These are phyloP conservation scores for Hippocampus comes DNA, from an alignment of 2,113 vertebrate genomes.

Conservation along the genomic window DNA sequence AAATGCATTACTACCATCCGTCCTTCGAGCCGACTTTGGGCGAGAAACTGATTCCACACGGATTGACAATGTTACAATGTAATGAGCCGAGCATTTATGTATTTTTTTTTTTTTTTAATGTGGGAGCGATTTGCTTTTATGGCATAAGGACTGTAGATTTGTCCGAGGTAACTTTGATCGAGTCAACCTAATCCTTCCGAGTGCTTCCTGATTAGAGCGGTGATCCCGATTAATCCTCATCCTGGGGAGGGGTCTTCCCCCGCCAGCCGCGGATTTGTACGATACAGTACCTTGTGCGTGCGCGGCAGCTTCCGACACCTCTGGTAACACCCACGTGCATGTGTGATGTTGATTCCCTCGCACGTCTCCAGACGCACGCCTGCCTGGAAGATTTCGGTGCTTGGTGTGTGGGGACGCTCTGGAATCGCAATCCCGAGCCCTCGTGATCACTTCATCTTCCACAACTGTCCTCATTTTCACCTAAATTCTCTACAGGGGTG, in stretches of 20 bases:
- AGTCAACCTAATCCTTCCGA: conserved; percentile 8
- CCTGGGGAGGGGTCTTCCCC: background rate
- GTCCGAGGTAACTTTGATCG: conserved; percentile 8
- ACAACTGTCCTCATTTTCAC: too few relatives aligned
- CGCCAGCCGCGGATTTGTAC: background rate
- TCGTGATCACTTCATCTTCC: too few relatives aligned
- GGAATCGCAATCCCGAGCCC: background rate
- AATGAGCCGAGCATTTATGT: too few relatives aligned
- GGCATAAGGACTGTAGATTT: background rate
- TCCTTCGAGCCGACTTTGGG: too few relatives aligned
- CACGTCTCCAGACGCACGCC: background rate
- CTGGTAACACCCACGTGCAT: background rate
- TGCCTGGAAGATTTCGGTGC: background rate
- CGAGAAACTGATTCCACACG: too few relatives aligned
- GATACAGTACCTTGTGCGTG: background rate
- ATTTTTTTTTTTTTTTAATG: too few relatives aligned
- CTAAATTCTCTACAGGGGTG: too few relatives aligned
- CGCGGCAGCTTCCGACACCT: background rate
- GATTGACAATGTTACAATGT: too few relatives aligned
- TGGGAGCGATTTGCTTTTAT: too few relatives aligned
- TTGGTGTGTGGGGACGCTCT: background rate
- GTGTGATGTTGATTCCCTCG: background rate
- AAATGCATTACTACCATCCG: background rate
- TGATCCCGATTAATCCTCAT: conserved; percentile 8
- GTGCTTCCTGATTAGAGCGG: conserved; percentile 1